These are phyloP conservation scores for Leucophenga varia DNA, from an alignment of 1,140 invertebrate genomes.

Conservation along the genomic window DNA sequence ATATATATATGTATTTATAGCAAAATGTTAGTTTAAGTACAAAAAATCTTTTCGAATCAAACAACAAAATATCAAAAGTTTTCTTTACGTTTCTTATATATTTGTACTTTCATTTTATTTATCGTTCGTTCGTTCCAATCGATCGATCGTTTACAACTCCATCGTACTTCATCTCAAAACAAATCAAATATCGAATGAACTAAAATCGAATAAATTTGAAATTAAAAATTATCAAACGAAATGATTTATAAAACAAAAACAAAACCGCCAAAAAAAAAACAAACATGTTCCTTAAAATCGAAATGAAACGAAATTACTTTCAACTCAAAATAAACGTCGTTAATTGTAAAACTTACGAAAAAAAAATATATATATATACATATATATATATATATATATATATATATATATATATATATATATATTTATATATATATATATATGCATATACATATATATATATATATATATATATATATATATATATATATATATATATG, in stretches of 20 bases:
- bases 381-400: no score
- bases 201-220: slow-evolving; percentile 25
- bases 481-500: slow-evolving; percentile 1
- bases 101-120: slow-evolving; percentile 56
- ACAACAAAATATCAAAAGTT: slow-evolving; percentile 36
- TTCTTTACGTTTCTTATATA: slow-evolving; percentile 54
- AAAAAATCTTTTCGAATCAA: slow-evolving; percentile 16
- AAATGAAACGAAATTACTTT: slow-evolving; percentile 14
- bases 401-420: no score
- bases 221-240: slow-evolving; percentile 17
- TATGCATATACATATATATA: neutral
- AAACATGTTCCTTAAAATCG: slow-evolving; percentile 3
- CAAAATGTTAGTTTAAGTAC: slow-evolving; percentile 13
- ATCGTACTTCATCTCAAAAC: slow-evolving; percentile 53
- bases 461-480: neutral
- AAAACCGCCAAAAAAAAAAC: slow-evolving; percentile 17
- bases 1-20: slow-evolving; percentile 19
- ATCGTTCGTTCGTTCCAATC: slow-evolving; percentile 50
- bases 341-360: slow-evolving; percentile 8
- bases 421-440: no score
- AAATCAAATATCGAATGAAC: slow-evolving; percentile 29
- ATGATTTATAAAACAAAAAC: slow-evolving; percentile 12
- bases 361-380: slow-evolving; percentile 4
- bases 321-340: neutral
- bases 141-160: slow-evolving; percentile 41